Percentiles rank a stretch among this genome's conserved stretches.
phyloP scores from a whole-genome alignment of 2,888 invertebrate species.

The Eutolmus rufibarbis region DNA sequence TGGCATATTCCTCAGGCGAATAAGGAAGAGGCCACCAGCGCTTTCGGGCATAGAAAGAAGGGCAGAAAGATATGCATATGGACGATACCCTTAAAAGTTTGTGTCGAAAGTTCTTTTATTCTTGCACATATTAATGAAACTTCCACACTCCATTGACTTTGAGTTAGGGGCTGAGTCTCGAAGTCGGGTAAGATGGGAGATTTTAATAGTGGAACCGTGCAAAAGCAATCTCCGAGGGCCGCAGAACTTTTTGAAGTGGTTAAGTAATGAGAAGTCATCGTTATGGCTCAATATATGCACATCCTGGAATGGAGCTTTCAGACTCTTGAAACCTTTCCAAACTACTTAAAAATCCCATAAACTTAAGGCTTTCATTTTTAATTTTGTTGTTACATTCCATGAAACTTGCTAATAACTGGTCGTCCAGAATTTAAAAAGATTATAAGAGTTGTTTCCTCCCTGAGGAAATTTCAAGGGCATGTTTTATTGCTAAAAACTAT shows the following conservation, averaged over 20 bases:
- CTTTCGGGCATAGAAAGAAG: neutral
- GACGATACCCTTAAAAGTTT: constrained; percentile 28
- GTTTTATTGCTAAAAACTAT: neutral
- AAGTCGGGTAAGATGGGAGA: neutral
- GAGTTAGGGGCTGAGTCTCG: constrained; percentile 5
- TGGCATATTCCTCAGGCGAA: neutral
- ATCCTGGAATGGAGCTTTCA: neutral
- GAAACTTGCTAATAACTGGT: neutral
- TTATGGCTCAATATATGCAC: constrained; percentile 11
- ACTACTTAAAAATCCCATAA: constrained; percentile 36
- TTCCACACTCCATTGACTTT: constrained; percentile 43
- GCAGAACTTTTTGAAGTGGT: neutral
- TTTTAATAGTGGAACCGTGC: constrained; percentile 8
- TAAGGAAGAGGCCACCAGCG: neutral
- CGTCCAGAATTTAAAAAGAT: neutral
- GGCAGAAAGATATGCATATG: constrained; percentile 31
- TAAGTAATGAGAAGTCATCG: constrained; percentile 33
- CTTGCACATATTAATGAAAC: constrained; percentile 37
- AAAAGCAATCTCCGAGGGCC: constrained; percentile 1
- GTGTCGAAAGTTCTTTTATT: constrained; percentile 25
- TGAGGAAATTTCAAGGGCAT: neutral
- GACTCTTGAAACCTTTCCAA: constrained; percentile 40
- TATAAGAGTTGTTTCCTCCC: neutral
- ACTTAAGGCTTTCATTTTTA: constrained; percentile 6
- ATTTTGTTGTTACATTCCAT: neutral